These are phyloP conservation scores for Machimus atricapillus DNA, from an alignment of 2,888 invertebrate genomes.

Conservation along the genomic window DNA sequence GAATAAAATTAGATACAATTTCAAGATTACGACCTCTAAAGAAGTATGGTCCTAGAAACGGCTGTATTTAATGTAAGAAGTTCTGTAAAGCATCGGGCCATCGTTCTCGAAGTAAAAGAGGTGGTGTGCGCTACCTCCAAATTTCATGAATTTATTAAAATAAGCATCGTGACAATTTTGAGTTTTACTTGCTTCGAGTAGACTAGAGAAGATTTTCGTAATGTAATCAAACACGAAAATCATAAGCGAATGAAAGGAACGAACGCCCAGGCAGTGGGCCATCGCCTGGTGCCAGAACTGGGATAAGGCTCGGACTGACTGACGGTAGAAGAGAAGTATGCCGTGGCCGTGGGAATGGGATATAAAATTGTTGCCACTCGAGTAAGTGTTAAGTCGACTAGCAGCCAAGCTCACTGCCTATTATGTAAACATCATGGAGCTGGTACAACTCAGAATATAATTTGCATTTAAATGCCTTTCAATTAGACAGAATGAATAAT, in stretches of 20 bases:
- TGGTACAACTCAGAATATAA: slow-evolving; percentile 15
- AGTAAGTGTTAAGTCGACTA: slow-evolving; percentile 5
- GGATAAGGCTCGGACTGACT: not conserved
- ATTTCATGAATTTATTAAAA: slow-evolving; percentile 26
- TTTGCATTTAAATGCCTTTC: slow-evolving; percentile 34
- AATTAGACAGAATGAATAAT: slow-evolving; percentile 32
- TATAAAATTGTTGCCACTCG: slow-evolving; percentile 25
- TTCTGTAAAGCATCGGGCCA: too few species aligned
- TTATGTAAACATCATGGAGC: slow-evolving; percentile 31
- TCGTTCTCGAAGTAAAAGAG: not conserved
- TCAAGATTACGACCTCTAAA: not conserved
- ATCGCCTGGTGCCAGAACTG: not conserved
- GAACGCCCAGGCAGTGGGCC: not conserved
- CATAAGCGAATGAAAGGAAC: not conserved
- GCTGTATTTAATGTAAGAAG: not conserved
- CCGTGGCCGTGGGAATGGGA: not conserved
- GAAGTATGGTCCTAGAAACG: not conserved
- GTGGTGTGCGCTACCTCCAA: not conserved
- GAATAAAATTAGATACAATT: not conserved
- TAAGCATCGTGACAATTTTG: not conserved
- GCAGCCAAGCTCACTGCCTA: not conserved
- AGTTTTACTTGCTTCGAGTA: not conserved
- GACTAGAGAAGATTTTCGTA: not conserved
- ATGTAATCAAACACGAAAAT: slow-evolving; percentile 27
- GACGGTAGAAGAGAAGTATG: not conserved